phyloP scores from a whole-genome alignment of 2,888 invertebrate genomes.

The Chrysotoxum bicinctum region DNA sequence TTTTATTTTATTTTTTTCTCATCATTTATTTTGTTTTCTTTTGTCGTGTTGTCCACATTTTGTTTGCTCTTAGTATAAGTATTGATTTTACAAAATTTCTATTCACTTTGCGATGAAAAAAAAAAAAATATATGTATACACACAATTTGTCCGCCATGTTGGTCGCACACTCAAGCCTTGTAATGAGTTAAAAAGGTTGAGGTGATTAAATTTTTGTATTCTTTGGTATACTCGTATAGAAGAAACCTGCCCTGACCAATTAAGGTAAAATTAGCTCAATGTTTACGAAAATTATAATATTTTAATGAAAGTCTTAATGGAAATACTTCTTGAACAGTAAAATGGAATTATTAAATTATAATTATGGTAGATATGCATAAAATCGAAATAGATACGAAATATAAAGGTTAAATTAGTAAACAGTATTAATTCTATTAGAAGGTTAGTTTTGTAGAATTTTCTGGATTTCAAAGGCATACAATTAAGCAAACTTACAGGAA shows the following conservation, averaged over 20 bases:
- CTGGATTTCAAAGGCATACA: no score
- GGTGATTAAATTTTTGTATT: not conserved
- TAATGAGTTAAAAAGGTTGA: constrained; percentile 36
- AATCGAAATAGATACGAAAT: no score
- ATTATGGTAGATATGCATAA: no score
- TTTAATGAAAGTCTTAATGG: constrained; percentile 44
- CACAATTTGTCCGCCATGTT: constrained; percentile 36
- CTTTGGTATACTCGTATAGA: constrained; percentile 14
- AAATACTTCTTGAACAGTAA: not conserved
- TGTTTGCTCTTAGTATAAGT: constrained; percentile 23
- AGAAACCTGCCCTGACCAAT: constrained; percentile 38
- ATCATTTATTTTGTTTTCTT: constrained; percentile 48
- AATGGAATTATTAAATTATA: not conserved
- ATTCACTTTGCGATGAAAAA: constrained; percentile 26
- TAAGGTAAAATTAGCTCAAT: constrained; percentile 20
- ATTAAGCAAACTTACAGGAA: no score
- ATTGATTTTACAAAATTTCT: constrained; percentile 61
- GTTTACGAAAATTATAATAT: not conserved
- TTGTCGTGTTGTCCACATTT: constrained; percentile 40
- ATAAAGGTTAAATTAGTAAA: no score
- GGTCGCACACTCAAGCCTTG: constrained; percentile 27
- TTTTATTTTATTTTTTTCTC: constrained; percentile 21
- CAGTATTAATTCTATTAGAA: no score
- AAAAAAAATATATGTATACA: not conserved
- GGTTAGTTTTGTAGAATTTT: no score